Conservation (phyloP, 2,888 invertebrate genomes). For the Tenthredo distinguenda region DNA sequence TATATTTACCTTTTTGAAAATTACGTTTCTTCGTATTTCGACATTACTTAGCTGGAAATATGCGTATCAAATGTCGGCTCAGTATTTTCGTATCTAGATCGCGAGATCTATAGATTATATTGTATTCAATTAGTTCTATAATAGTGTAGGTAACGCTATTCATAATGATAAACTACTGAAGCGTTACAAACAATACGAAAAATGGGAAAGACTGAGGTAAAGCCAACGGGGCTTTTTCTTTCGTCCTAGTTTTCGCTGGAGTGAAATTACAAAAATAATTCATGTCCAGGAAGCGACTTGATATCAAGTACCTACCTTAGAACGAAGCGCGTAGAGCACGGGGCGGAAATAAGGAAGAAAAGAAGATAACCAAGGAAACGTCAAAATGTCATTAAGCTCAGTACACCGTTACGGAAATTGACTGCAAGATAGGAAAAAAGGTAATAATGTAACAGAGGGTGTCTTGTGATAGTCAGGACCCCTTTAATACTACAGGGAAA, state of each 20-base stretch:
- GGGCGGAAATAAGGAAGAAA: slow-evolving; percentile 46
- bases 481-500: slow-evolving; percentile 48
- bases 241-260: slow-evolving; percentile 15
- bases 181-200: neutral
- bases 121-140: neutral
- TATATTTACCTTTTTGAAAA: neutral
- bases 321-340: neutral
- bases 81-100: neutral
- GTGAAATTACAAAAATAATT: slow-evolving; percentile 47
- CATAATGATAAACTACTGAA: neutral
- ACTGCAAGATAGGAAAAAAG: slow-evolving; percentile 49
- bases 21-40: neutral
- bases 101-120: neutral
- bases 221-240: neutral
- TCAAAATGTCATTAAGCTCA: slow-evolving; percentile 48
- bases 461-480: slow-evolving; percentile 39
- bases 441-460: slow-evolving; percentile 45
- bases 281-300: slow-evolving; percentile 30
- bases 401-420: slow-evolving; percentile 48
- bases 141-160: neutral
- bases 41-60: neutral
- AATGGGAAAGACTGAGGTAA: neutral
- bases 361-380: slow-evolving; percentile 37
- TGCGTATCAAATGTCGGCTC: neutral
- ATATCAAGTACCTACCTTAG: neutral